Percentiles rank a stretch among this genome's conserved stretches.
Evolutionary conservation across 2,113 vertebrate genomes (phyloP).

Genomic region (Ammodytes marinus): DNA sequence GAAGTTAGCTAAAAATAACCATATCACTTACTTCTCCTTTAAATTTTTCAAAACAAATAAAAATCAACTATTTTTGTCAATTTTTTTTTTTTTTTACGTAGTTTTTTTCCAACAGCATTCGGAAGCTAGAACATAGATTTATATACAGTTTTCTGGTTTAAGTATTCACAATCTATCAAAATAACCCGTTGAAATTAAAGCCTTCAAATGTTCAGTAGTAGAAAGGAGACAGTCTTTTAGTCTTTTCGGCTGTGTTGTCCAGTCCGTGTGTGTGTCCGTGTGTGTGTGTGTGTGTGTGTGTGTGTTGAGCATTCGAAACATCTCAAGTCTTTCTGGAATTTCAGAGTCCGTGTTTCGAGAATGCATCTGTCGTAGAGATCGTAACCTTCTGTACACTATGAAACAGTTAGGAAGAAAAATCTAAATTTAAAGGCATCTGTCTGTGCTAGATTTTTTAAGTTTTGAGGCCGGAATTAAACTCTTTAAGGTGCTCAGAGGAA

Average conservation of each 20-base stretch:
- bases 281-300: conserved; percentile 9
- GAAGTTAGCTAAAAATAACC: too few relatives aligned
- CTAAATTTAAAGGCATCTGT: too few relatives aligned
- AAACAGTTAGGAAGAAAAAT: too few relatives aligned
- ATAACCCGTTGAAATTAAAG: conserved; percentile 72
- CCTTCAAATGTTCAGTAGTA: conserved; percentile 59
- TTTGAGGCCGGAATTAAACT: too few relatives aligned
- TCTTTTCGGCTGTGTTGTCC: conserved; percentile 13
- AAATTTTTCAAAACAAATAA: conserved; percentile 44
- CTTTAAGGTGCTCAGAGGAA: too few relatives aligned
- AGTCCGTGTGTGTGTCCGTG: background rate
- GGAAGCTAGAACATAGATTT: conserved; percentile 76
- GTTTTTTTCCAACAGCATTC: conserved; percentile 77
- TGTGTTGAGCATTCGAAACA: background rate
- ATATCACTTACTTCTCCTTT: too few relatives aligned
- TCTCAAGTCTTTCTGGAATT: too few relatives aligned
- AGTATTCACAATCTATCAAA: conserved; percentile 82
- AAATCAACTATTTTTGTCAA: conserved; percentile 55
- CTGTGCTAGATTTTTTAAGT: too few relatives aligned
- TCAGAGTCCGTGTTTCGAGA: too few relatives aligned
- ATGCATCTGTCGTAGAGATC: too few relatives aligned
- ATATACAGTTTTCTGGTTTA: conserved; percentile 75
- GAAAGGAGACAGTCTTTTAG: conserved; percentile 54
- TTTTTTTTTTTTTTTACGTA: conserved; percentile 42
- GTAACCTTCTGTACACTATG: too few relatives aligned